These are phyloP conservation scores for Florisuga fusca DNA, from an alignment of 2,797 vertebrate genomes.

Conservation along the genomic window DNA sequence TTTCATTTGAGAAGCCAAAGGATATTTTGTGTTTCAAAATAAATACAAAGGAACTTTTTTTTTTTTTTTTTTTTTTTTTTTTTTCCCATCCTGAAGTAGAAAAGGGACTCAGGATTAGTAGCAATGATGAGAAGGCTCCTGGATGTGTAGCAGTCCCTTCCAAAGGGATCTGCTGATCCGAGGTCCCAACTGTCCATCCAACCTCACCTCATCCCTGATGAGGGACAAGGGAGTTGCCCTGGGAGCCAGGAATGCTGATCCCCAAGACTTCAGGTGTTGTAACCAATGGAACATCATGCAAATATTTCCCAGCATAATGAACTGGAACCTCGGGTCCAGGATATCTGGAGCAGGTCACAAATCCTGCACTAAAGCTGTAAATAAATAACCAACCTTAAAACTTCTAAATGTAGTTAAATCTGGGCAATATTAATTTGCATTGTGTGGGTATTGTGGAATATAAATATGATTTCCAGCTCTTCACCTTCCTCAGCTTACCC, in stretches of 20 bases:
- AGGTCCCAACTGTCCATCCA: background rate
- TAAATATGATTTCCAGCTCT: background rate
- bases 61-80: background rate
- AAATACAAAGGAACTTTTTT: background rate
- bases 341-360: no score
- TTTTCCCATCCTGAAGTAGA: background rate
- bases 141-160: background rate
- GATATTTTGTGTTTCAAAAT: background rate
- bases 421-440: rapidly evolving
- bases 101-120: background rate
- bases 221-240: background rate
- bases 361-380: background rate
- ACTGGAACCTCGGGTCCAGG: background rate
- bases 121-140: background rate
- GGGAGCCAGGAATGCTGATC: background rate
- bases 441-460: background rate
- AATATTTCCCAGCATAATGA: background rate
- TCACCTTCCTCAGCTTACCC: background rate
- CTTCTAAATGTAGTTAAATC: background rate
- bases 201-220: background rate
- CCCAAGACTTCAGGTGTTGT: background rate
- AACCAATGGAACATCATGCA: background rate
- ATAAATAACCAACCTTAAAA: background rate
- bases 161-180: background rate
- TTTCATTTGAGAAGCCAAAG: background rate